Percentiles rank a stretch among this genome's conserved stretches.
phyloP scores from a whole-genome alignment of 2,888 invertebrate genomes.

The Calliopum simillimum region DNA sequence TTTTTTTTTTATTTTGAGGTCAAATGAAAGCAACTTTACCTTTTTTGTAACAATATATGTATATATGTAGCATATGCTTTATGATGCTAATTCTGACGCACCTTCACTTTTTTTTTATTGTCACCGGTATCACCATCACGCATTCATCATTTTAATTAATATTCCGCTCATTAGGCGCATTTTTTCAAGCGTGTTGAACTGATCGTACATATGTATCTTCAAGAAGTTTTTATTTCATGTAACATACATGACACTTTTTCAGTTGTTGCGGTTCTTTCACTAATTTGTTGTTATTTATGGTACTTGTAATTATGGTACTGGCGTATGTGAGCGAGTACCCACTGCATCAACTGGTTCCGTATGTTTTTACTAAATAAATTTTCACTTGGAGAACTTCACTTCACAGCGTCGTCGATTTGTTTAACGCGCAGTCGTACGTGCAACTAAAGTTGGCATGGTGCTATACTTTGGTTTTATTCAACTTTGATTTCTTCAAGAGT shows the following conservation, averaged over 20 bases:
- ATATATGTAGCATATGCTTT: neutral
- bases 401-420: neutral
- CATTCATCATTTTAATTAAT: neutral
- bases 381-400: neutral
- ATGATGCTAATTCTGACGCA: constrained; percentile 3
- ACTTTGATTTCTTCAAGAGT: neutral
- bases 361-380: neutral
- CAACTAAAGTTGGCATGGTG: constrained; percentile 20
- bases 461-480: constrained; percentile 28
- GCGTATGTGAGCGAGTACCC: too few relatives aligned
- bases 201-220: too few relatives aligned
- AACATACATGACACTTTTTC: too few relatives aligned
- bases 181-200: too few relatives aligned
- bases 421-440: constrained; percentile 15
- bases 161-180: too few relatives aligned
- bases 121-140: neutral
- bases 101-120: constrained; percentile 18
- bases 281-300: too few relatives aligned
- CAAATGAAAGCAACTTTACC: neutral
- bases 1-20: neutral
- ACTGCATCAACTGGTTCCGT: neutral
- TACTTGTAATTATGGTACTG: too few relatives aligned
- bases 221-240: too few relatives aligned
- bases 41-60: neutral
- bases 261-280: too few relatives aligned